phyloP scores from a whole-genome alignment of 2,113 vertebrate species.

The Sturnus vulgaris region DNA sequence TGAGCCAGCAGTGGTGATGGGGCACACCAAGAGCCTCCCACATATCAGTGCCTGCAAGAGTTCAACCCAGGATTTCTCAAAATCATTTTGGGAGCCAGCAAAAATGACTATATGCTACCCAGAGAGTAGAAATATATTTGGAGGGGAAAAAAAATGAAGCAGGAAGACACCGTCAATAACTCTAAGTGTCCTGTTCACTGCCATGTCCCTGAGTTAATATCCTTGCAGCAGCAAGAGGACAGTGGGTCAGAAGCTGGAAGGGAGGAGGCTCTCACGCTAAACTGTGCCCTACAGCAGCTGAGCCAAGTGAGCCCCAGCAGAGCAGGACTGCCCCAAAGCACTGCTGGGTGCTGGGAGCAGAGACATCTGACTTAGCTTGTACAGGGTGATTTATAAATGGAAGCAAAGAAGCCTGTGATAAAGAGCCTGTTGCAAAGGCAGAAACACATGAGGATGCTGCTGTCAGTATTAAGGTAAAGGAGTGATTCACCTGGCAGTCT shows the following conservation, averaged over 20 bases:
- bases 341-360: not conserved
- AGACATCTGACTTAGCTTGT: not conserved
- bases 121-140: not conserved
- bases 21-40: not conserved
- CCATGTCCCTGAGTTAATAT: not conserved
- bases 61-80: not conserved
- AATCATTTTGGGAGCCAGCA: not conserved
- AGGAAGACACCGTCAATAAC: not conserved
- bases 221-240: not conserved
- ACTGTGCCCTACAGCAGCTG: not conserved
- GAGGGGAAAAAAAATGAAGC: not conserved
- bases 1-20: not conserved
- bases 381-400: not conserved
- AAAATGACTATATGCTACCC: not conserved
- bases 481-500: not conserved
- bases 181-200: not conserved
- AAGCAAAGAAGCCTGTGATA: not conserved
- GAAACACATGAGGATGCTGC: not conserved
- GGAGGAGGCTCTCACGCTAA: not conserved
- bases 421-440: not conserved
- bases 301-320: not conserved
- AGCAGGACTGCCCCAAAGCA: not conserved
- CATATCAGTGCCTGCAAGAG: fast-evolving
- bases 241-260: fast-evolving
- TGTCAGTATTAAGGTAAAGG: not conserved